A percentile compares a stretch with the other conserved stretches of the same genome.
phyloP scores from a whole-genome alignment of 2,797 vertebrate species.

The Pteropus rufus region DNA sequence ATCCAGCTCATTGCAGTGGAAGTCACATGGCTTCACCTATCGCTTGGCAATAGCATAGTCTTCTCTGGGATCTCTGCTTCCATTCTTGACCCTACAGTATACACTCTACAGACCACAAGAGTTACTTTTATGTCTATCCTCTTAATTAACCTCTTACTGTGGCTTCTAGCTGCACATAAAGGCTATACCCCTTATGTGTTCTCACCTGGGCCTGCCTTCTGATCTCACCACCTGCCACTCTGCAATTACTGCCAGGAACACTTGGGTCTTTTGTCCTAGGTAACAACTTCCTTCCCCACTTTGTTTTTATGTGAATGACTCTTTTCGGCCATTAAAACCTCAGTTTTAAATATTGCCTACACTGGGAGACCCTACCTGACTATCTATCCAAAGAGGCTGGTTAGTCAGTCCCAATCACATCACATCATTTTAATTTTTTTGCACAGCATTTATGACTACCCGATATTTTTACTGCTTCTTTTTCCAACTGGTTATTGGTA shows the following conservation, averaged over 20 bases:
- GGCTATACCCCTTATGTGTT: not conserved
- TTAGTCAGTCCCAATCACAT: not conserved
- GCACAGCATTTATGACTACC: not conserved
- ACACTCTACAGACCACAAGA: not conserved
- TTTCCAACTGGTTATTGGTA: not conserved
- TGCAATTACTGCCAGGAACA: not conserved
- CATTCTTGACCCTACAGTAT: not conserved
- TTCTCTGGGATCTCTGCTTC: not conserved
- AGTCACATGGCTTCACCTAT: not conserved
- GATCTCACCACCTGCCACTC: not conserved
- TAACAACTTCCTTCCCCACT: not conserved
- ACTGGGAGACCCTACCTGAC: not conserved
- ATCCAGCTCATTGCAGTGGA: not conserved
- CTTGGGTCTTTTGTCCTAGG: not conserved
- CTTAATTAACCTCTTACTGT: not conserved
- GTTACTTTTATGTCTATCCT: not conserved
- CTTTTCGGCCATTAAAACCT: not conserved
- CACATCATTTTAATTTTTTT: not conserved
- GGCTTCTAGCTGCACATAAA: not conserved
- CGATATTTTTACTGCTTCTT: not conserved
- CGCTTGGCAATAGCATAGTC: not conserved
- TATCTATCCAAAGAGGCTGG: not conserved
- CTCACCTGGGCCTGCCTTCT: not conserved
- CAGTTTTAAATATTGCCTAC: not conserved
- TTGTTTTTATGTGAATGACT: not conserved